Conservation (phyloP, 2,797 vertebrate species). For the Danio aesculapii region DNA sequence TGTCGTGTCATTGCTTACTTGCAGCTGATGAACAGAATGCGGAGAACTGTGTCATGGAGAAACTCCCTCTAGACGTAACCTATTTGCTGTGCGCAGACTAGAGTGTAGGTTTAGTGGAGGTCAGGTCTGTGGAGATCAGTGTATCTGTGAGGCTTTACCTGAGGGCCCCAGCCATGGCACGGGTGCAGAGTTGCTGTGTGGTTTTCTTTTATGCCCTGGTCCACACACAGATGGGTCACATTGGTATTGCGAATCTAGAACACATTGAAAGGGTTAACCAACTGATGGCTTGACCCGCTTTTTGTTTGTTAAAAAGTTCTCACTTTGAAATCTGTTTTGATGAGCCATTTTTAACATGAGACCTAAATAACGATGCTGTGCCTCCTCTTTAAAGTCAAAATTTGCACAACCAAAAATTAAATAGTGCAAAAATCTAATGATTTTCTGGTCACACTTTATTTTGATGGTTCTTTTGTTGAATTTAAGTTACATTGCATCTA, state of each 20-base stretch:
- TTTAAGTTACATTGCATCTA: no score
- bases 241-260: conserved; percentile 93
- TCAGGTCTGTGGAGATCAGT: conserved; percentile 25
- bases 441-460: no score
- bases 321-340: not conserved
- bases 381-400: not conserved
- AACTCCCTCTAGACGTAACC: conserved; percentile 42
- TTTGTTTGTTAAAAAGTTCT: conserved; percentile 2
- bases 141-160: conserved; percentile 78
- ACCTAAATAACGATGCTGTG: not conserved
- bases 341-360: not conserved
- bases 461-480: no score
- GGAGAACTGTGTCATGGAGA: conserved; percentile 46
- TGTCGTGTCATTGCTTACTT: conserved; percentile 42
- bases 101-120: conserved; percentile 27
- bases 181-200: conserved; percentile 95
- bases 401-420: not conserved
- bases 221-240: conserved; percentile 91
- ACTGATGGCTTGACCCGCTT: not conserved
- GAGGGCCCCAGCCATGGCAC: conserved; percentile 93
- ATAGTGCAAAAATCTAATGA: no score
- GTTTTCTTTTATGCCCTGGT: conserved; percentile 94
- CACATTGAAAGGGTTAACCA: conserved; percentile 21
- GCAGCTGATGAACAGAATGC: conserved; percentile 28
- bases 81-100: conserved; percentile 23